phyloP scores from a whole-genome alignment of 1,140 invertebrate species.

The Rhizoglyphus robini region DNA sequence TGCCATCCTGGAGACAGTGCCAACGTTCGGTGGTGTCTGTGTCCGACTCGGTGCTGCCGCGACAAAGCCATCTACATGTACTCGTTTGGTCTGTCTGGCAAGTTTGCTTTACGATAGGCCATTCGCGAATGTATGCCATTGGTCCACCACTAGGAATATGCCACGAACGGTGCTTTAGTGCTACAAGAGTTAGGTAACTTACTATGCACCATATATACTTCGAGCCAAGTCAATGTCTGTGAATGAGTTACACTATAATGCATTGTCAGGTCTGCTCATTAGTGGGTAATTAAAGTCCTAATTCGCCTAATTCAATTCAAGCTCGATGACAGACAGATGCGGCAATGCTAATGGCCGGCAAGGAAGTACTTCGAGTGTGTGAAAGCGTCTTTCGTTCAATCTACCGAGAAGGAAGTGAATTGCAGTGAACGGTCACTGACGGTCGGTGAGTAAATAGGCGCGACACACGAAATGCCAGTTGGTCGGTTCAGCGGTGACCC shows the following conservation, averaged over 20 bases:
- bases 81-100: background rate
- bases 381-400: background rate
- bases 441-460: background rate
- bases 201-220: no score
- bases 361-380: background rate
- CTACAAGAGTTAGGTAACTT: no score
- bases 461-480: constrained; percentile 1
- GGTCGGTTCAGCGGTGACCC: background rate
- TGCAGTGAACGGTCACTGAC: background rate
- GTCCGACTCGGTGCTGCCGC: background rate
- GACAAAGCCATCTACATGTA: no score
- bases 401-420: background rate
- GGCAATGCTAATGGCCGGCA: background rate
- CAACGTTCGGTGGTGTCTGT: background rate
- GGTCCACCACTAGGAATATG: background rate
- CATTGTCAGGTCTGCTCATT: no score
- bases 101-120: background rate
- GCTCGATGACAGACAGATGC: background rate
- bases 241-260: no score
- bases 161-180: no score
- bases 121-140: background rate
- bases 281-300: no score
- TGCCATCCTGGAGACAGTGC: no score
- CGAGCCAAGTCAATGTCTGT: no score
- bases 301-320: no score